These are phyloP conservation scores for Cossypha dichroa DNA, from an alignment of 2,797 vertebrate genomes.

Conservation along the genomic window DNA sequence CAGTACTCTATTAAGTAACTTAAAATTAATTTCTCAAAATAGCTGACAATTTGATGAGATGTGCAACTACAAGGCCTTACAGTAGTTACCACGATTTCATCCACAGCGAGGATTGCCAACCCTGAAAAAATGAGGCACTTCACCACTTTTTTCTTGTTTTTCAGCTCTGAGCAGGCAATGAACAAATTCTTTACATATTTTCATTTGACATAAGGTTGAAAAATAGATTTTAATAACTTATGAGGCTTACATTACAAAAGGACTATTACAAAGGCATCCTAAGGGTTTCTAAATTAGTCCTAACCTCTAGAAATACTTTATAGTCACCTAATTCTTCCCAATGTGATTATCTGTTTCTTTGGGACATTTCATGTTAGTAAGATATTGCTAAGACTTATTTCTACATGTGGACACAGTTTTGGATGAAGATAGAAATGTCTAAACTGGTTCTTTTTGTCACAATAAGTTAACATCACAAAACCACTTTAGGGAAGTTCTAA, in stretches of 20 bases:
- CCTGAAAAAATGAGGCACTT: background rate
- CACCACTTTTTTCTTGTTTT: background rate
- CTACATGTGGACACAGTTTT: background rate
- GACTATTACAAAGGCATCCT: background rate
- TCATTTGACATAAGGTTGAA: background rate
- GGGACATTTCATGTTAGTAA: background rate
- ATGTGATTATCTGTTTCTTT: background rate
- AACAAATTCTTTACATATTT: background rate
- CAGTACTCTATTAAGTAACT: background rate
- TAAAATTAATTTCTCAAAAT: background rate
- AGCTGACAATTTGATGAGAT: background rate
- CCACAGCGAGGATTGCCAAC: background rate
- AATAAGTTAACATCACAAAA: conserved; percentile 24
- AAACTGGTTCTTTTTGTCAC: conserved; percentile 36
- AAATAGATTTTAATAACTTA: background rate
- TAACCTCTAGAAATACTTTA: background rate
- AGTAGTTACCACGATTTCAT: background rate
- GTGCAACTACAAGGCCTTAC: background rate
- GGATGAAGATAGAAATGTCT: background rate
- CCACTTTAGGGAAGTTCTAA: conserved; percentile 40
- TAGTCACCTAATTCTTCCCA: background rate
- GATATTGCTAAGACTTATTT: background rate
- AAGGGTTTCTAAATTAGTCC: background rate
- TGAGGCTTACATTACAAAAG: background rate
- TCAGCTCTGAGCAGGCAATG: background rate